phyloP scores from a whole-genome alignment of 2,113 vertebrate species.

The Gavialis gangeticus region DNA sequence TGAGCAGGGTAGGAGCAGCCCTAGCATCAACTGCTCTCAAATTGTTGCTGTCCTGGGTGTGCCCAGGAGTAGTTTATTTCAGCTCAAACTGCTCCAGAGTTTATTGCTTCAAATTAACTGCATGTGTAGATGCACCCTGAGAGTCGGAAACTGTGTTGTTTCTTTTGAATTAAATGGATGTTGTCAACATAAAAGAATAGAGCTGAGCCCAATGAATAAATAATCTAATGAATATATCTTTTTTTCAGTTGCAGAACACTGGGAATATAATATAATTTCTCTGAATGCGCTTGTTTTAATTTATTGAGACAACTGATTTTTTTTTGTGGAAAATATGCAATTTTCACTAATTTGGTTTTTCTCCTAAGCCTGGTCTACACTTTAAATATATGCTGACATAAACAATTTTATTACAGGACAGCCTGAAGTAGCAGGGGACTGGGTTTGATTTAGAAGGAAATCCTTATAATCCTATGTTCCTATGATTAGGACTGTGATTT shows the following conservation, averaged over 20 bases:
- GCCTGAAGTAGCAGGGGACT: too few species aligned
- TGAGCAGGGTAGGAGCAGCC: too few species aligned
- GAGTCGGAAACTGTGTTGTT: not conserved
- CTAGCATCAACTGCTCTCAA: too few species aligned
- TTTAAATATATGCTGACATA: not conserved
- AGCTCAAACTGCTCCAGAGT: too few species aligned
- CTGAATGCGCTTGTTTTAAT: not conserved
- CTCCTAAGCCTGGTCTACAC: not conserved
- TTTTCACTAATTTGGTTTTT: not conserved
- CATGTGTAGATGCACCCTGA: too few species aligned
- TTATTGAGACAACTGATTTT: not conserved
- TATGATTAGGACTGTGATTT: not conserved
- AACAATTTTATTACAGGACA: not conserved
- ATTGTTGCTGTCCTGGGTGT: too few species aligned
- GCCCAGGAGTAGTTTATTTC: too few species aligned
- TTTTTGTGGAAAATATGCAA: not conserved
- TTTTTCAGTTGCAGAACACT: not conserved
- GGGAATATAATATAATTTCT: not conserved
- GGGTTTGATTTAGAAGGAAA: too few species aligned
- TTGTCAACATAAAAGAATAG: not conserved
- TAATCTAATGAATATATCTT: not conserved
- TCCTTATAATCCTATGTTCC: too few species aligned
- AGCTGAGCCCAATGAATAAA: not conserved
- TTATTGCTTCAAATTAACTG: too few species aligned
- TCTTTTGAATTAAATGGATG: not conserved